Evolutionary conservation across 2,888 invertebrate genomes (phyloP).

Genomic region (Dromius quadrimaculatus): DNA sequence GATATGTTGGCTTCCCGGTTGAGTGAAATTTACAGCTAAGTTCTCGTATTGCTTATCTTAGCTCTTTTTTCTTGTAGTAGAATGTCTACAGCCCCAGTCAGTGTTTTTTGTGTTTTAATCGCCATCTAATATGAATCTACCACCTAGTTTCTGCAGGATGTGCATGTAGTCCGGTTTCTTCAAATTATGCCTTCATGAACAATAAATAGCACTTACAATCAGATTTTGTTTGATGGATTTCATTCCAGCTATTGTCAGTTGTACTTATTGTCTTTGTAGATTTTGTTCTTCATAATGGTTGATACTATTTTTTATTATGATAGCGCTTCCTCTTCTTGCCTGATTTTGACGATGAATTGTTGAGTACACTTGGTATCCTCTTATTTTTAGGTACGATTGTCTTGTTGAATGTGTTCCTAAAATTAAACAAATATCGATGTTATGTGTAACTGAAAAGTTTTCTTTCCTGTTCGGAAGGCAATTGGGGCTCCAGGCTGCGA

Average conservation of each 20-base stretch:
- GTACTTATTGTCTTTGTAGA: background rate
- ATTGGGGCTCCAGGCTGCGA: constrained; percentile 4
- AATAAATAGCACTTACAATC: background rate
- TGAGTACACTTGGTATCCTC: background rate
- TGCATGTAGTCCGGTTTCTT: constrained; percentile 2
- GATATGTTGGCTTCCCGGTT: background rate
- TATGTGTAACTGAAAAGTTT: background rate
- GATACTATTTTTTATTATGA: background rate
- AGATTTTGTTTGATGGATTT: background rate
- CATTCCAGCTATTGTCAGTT: background rate
- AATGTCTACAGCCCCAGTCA: background rate
- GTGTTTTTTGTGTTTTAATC: background rate
- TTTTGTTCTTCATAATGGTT: background rate
- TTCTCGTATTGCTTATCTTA: constrained; percentile 4
- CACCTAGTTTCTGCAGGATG: background rate
- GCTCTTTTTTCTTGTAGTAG: constrained; percentile 1
- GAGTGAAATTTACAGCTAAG: background rate
- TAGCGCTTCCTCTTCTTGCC: background rate
- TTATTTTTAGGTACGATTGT: background rate
- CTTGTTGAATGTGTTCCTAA: background rate
- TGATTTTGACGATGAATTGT: background rate
- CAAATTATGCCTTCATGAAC: constrained; percentile 2
- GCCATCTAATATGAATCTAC: background rate
- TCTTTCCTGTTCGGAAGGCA: background rate
- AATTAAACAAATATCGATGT: background rate